Base-by-base conservation (phyloP, 2,888 invertebrate genomes). In the Marronus borbonicus region DNA sequence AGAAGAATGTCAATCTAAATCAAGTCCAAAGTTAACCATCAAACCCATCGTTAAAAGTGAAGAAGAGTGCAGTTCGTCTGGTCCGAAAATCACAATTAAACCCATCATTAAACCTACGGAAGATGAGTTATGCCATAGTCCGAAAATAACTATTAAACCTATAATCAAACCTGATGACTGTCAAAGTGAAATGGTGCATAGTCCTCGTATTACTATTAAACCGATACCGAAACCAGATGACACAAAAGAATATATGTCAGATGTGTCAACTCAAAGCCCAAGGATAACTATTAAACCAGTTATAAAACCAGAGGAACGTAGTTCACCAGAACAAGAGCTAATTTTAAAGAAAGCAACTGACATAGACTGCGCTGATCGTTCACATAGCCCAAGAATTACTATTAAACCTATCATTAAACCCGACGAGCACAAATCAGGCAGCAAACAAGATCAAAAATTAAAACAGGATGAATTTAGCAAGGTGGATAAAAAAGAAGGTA, bases 81-180 rank as follows among this genome's bases (percentile, higher is more conserved):
- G 72, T 64, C 76, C 79, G 50, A 80, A 80, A 76, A 74, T 83
- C 55, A 80, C 80, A 39, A 82, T 83, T 50, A 82, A 83, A 79
- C 81, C 81, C 3, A 80, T 80, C 14, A 50, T 78, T 10, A 78
- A 79, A 77, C 78, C 79, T 3, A 68, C 76, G 14, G 81, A 81
- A 52, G 78, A 78, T 17, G 70, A 52, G 31, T 20, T 72, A 52
- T 64, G 65, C 52, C 78, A 78, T 55, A 84, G 83, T 76, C 87
- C 88, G 31, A 92, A 91, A 87, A 86, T 92, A 69, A 92, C 91
- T 80, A 92, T 92, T 80, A 92, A 92, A 87, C 91, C 92, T 3
- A 88, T 92, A 79, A 82, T 87, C 28, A 88, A 88, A 83, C 86
- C 86, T 86, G 77, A 74, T 90, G 80, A 77, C 89, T 69, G 28